A percentile compares a stretch with the other conserved stretches of the same genome.
These are phyloP conservation scores for Caranx melampygus DNA, from an alignment of 2,113 vertebrate genomes.

Conservation along the genomic window DNA sequence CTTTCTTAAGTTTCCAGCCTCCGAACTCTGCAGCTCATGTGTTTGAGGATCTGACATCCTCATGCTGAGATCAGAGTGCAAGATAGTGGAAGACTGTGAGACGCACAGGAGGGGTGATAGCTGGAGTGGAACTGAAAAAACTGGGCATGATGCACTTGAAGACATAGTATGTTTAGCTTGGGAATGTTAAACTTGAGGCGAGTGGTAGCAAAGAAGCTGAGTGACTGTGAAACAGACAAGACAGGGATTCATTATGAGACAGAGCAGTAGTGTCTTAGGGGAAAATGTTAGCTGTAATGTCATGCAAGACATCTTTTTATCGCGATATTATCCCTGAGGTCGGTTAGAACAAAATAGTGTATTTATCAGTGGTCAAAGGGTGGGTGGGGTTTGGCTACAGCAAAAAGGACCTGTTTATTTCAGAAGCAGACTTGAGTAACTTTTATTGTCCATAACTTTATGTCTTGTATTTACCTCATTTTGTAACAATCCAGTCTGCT, in stretches of 20 bases:
- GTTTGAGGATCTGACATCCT: conserved; percentile 10
- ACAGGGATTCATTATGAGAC: conserved; percentile 52
- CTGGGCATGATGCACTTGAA: background rate
- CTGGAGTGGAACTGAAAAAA: background rate
- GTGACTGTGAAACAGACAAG: conserved; percentile 40
- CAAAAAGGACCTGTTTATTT: conserved; percentile 36
- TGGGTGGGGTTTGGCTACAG: background rate
- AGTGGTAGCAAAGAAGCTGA: background rate
- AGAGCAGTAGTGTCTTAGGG: conserved; percentile 44
- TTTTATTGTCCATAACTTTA: conserved; percentile 9
- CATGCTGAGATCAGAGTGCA: conserved; percentile 16
- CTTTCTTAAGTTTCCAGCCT: conserved; percentile 22
- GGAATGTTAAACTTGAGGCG: conserved; percentile 21
- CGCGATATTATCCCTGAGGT: conserved; percentile 14
- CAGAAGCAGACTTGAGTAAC: conserved; percentile 35
- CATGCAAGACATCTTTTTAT: conserved; percentile 43
- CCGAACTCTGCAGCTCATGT: conserved; percentile 12
- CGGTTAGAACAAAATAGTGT: conserved; percentile 41
- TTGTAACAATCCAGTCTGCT: background rate
- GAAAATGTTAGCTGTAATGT: conserved; percentile 40
- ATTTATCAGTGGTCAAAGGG: conserved; percentile 53
- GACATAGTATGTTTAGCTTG: conserved; percentile 21
- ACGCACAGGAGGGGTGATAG: background rate
- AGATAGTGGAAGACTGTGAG: conserved; percentile 9
- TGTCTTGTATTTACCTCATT: conserved; percentile 3